phyloP scores from a whole-genome alignment of 2,113 vertebrate species.

The Sporophila hypoxantha region DNA sequence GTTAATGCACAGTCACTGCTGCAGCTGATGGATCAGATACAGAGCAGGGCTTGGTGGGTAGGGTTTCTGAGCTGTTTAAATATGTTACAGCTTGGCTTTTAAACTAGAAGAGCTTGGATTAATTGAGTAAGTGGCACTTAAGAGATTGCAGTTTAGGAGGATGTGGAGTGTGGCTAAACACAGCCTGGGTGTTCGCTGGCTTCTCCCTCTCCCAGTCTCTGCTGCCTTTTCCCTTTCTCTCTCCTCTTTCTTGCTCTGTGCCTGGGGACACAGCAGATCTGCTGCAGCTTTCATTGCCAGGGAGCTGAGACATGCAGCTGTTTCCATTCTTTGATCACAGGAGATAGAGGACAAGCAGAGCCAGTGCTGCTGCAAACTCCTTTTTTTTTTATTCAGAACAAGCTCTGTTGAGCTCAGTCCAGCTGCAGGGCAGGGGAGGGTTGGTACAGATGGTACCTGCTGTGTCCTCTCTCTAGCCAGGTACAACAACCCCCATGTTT shows the following conservation, averaged over 20 bases:
- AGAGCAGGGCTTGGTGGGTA: background rate
- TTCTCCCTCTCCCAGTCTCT: background rate
- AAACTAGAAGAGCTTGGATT: constrained; percentile 33
- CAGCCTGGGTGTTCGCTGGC: background rate
- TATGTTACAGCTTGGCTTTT: constrained; percentile 22
- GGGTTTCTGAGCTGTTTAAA: constrained; percentile 33
- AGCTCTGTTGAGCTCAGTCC: background rate
- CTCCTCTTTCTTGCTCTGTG: background rate
- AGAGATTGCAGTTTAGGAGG: constrained; percentile 37
- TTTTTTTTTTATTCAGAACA: background rate
- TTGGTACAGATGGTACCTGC: background rate
- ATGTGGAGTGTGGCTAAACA: background rate
- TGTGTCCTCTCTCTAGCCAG: background rate
- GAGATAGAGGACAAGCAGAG: constrained; percentile 3
- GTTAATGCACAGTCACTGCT: constrained; percentile 38
- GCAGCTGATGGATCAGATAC: constrained; percentile 24
- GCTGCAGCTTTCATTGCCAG: constrained; percentile 27
- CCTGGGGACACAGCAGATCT: background rate
- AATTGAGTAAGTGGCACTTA: constrained; percentile 55
- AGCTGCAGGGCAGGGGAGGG: background rate
- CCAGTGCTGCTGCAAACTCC: background rate
- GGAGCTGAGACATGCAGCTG: constrained; percentile 34
- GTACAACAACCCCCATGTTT: background rate
- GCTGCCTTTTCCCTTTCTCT: background rate
- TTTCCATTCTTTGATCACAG: constrained; percentile 32